Evolutionary conservation across 2,113 vertebrate species (phyloP).

Genomic region (Nymphicus hollandicus): DNA sequence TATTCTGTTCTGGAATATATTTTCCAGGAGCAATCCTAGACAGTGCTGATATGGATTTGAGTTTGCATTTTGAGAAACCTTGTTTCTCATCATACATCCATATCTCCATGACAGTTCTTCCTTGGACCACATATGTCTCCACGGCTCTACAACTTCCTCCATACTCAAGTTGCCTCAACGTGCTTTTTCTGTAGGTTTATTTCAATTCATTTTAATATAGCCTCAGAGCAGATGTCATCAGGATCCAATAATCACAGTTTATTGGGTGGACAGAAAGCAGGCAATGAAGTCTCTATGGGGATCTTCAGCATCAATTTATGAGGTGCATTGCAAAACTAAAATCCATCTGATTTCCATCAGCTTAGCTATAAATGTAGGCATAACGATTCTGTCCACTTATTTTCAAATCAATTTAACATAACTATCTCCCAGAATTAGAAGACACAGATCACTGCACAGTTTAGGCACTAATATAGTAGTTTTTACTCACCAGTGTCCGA

Average conservation of each 20-base stretch:
- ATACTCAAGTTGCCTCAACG: background rate
- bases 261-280: conserved; percentile 38
- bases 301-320: conserved; percentile 44
- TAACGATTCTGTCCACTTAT: conserved; percentile 57
- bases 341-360: conserved; percentile 55
- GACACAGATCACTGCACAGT: conserved; percentile 46
- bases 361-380: conserved; percentile 26
- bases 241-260: conserved; percentile 56
- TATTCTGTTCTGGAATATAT: background rate
- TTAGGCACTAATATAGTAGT: conserved; percentile 33
- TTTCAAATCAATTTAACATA: conserved; percentile 60
- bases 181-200: background rate
- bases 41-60: background rate
- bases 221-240: conserved; percentile 30
- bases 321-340: conserved; percentile 39
- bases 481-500: conserved; percentile 28
- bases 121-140: background rate
- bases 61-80: background rate
- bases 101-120: background rate
- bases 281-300: conserved; percentile 13
- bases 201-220: conserved; percentile 46
- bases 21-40: background rate
- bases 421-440: conserved; percentile 49
- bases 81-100: background rate
- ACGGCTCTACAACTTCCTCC: background rate